These are phyloP conservation scores for Xyrichtys novacula DNA, from an alignment of 2,797 vertebrate genomes.

Conservation along the genomic window DNA sequence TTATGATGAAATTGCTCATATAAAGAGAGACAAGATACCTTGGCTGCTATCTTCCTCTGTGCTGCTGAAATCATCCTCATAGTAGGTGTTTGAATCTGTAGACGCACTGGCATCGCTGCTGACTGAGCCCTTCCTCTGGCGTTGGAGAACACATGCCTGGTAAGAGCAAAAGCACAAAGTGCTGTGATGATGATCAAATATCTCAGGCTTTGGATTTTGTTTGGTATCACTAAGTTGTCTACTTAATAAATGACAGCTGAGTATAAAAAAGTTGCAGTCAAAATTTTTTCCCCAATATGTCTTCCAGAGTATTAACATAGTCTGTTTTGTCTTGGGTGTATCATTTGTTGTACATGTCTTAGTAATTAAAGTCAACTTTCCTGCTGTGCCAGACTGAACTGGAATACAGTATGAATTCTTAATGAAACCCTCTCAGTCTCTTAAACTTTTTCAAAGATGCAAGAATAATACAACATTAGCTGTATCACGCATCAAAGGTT, in stretches of 20 bases:
- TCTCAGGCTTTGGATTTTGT: neutral
- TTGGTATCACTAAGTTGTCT: neutral
- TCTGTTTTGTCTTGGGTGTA: no score
- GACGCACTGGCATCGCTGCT: conserved; percentile 98
- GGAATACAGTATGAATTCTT: no score
- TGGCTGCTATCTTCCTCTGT: conserved; percentile 99
- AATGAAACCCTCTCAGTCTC: no score
- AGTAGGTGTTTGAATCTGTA: conserved; percentile 99
- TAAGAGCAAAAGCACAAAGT: conserved; percentile 11
- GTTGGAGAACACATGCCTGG: conserved; percentile 96
- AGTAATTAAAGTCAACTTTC: no score
- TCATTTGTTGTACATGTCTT: no score
- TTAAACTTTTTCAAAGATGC: no score
- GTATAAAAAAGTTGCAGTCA: no score
- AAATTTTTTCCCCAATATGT: no score
- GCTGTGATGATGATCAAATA: neutral
- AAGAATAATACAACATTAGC: neutral
- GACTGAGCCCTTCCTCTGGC: conserved; percentile 97
- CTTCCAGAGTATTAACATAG: no score
- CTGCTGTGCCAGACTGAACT: no score
- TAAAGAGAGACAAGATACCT: conserved; percentile 82
- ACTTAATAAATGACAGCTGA: neutral
- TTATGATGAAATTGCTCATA: neutral
- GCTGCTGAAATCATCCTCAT: conserved; percentile 99
- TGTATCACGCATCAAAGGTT: neutral